These are phyloP conservation scores for Lochmaea capreae DNA, from an alignment of 2,888 invertebrate species.

Conservation along the genomic window DNA sequence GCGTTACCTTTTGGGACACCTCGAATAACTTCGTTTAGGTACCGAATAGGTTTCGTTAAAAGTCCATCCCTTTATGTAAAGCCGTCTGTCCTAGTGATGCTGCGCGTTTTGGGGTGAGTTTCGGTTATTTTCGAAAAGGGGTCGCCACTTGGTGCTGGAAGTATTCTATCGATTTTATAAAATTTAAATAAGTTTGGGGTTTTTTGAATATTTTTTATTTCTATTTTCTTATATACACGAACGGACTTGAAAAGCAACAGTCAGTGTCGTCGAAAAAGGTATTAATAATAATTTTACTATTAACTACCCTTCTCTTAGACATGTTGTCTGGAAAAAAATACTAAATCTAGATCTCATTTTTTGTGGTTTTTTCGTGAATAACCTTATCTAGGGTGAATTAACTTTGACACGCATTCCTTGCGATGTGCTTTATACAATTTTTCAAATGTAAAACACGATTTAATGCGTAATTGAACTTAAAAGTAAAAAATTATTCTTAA, in stretches of 20 bases:
- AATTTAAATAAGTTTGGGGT: conserved; percentile 28
- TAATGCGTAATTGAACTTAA: too few species aligned
- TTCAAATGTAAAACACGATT: too few species aligned
- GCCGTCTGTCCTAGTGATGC: conserved; percentile 39
- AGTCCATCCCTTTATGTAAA: conserved; percentile 21
- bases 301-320: too few species aligned
- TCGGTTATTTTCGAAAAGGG: conserved; percentile 31
- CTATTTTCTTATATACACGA: conserved; percentile 4
- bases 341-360: too few species aligned
- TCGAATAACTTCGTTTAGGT: background rate
- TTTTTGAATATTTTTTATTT: conserved; percentile 21
- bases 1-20: conserved; percentile 10
- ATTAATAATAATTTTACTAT: too few species aligned
- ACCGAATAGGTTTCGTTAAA: conserved; percentile 15
- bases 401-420: too few species aligned
- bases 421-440: too few species aligned
- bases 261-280: background rate
- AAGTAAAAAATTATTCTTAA: too few species aligned
- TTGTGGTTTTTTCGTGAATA: too few species aligned
- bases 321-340: too few species aligned
- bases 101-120: conserved; percentile 43
- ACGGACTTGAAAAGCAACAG: conserved; percentile 13
- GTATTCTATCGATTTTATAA: conserved; percentile 31
- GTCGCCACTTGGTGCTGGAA: conserved; percentile 42
- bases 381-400: too few species aligned